Evolutionary conservation across 2,888 invertebrate species (phyloP).

Genomic region (Corbicula japonica): DNA sequence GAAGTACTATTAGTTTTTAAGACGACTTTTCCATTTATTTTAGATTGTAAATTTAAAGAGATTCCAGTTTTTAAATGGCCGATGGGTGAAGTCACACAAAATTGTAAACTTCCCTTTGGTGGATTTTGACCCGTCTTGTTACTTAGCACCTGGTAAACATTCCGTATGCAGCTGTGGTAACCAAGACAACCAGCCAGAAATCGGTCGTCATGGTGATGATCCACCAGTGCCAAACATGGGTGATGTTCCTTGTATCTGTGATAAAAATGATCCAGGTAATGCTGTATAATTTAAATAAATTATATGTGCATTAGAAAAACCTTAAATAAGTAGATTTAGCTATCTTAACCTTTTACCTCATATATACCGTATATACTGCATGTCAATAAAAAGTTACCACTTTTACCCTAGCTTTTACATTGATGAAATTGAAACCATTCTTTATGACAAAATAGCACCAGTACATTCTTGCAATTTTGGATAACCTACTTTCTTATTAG

Average conservation of each 20-base stretch:
- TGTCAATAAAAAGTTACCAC: too few relatives aligned
- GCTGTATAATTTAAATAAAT: not conserved
- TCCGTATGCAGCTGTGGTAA: slow-evolving; percentile 59
- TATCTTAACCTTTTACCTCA: too few relatives aligned
- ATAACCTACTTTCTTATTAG: too few relatives aligned
- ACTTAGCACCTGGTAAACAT: slow-evolving; percentile 89
- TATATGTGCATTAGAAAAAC: too few relatives aligned
- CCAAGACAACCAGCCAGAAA: slow-evolving; percentile 35
- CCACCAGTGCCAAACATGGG: slow-evolving; percentile 42
- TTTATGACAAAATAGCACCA: too few relatives aligned
- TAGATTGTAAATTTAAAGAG: slow-evolving; percentile 97
- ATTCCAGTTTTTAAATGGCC: slow-evolving; percentile 95
- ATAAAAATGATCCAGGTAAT: slow-evolving; percentile 64
- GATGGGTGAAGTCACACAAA: slow-evolving; percentile 98
- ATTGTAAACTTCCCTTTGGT: slow-evolving; percentile 95
- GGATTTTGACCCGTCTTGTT: slow-evolving; percentile 95
- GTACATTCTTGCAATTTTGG: too few relatives aligned
- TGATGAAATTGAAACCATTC: too few relatives aligned
- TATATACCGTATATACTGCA: too few relatives aligned
- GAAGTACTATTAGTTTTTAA: not conserved
- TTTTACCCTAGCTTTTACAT: too few relatives aligned
- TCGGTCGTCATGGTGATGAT: slow-evolving; percentile 43
- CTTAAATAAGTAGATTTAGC: too few relatives aligned
- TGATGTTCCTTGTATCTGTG: slow-evolving; percentile 50
- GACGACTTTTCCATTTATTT: slow-evolving; percentile 42